Evolutionary conservation across 2,113 vertebrate species (phyloP).

Genomic region (Hippocampus barbouri): DNA sequence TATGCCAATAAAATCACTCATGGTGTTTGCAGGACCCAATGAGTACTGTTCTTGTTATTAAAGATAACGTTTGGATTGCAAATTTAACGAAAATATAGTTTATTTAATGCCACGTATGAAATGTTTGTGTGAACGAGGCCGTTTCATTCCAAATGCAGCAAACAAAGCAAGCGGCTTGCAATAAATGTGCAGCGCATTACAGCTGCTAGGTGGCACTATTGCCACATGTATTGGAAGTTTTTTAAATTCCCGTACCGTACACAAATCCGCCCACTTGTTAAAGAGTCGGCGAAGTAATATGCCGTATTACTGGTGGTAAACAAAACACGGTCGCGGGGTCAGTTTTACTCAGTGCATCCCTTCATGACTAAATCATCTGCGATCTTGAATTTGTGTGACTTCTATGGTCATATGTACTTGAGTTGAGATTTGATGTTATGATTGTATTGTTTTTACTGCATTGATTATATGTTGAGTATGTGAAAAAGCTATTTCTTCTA

Average conservation of each 20-base stretch:
- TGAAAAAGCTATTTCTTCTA: no score
- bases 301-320: no score
- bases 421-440: neutral
- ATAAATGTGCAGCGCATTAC: neutral
- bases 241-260: neutral
- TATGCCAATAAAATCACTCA: constrained; percentile 57
- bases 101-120: neutral
- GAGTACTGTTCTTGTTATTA: neutral
- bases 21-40: constrained; percentile 40
- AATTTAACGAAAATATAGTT: neutral
- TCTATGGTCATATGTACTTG: neutral
- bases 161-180: neutral
- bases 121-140: neutral
- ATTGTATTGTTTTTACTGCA: neutral
- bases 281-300: no score
- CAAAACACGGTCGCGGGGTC: no score
- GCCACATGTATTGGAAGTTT: neutral
- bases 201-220: constrained; percentile 1
- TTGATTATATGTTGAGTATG: neutral
- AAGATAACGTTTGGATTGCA: neutral
- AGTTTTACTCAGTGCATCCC: neutral
- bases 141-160: neutral
- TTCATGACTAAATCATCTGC: neutral
- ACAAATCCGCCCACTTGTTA: neutral
- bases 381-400: neutral